phyloP scores from a whole-genome alignment of 2,113 vertebrate species.

The Seriola aureovittata region DNA sequence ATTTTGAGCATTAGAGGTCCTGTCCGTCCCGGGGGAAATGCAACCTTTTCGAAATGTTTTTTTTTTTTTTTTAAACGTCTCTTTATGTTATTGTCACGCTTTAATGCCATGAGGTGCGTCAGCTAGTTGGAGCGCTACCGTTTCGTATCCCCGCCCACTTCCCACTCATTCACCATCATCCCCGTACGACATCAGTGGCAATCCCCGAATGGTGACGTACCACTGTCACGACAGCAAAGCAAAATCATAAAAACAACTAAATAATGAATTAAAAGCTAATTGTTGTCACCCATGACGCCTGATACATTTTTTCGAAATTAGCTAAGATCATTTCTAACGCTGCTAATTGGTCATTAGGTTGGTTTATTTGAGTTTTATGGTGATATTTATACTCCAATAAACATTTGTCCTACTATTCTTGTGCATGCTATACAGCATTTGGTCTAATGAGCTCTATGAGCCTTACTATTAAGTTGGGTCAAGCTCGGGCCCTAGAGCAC shows the following conservation, averaged over 20 bases:
- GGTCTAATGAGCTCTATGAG: conserved; percentile 1
- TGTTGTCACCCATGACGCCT: neutral
- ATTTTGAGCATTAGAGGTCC: neutral
- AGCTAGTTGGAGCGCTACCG: neutral
- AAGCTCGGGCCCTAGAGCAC: neutral
- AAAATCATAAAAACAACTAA: neutral
- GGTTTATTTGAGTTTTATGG: neutral
- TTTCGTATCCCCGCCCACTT: neutral
- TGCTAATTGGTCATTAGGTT: neutral
- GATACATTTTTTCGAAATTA: neutral
- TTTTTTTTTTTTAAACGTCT: no score
- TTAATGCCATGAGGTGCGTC: neutral
- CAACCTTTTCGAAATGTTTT: neutral
- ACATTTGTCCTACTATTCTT: neutral
- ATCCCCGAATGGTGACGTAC: no score
- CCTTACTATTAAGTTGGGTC: neutral
- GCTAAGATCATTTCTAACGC: neutral
- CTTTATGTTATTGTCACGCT: neutral
- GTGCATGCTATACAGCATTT: neutral
- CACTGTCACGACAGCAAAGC: neutral
- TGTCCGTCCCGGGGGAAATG: neutral
- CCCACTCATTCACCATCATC: no score
- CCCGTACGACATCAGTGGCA: no score
- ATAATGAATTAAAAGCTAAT: neutral
- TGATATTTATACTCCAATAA: neutral